Base-by-base conservation (phyloP, 2,113 vertebrate species). In the Rhodinocichla rosea region DNA sequence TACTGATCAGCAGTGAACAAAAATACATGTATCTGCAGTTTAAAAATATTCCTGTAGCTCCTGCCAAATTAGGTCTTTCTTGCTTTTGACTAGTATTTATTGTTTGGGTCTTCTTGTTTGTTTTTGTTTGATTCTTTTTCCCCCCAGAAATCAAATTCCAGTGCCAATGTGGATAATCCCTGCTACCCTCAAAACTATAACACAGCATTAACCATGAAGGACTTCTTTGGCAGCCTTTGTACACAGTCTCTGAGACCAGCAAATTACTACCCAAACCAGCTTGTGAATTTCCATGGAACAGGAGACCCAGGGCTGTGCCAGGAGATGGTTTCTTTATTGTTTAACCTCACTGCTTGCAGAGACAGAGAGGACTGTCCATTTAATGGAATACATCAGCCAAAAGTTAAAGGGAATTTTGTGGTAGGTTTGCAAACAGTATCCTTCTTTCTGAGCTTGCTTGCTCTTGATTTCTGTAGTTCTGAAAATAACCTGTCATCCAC, bases 361-460 rank as follows among this genome's bases (percentile, higher is more conserved):
- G 95, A 96, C 40, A 78, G 64, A 47, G 91, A 97, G 15, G 94
- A 97, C 49, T 99, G 99, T 82, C 98, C 98, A 13, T 99, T 99
- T 84, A 84, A 98, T 55, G 98, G 98, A 26, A 95, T 98, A 24
- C 97, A 98, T 93, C 99, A 99, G 95, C 99, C 99, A 42, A 98
- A 98, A 19, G 96, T 98, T 62, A 97, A 95, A 71, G 99, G 99
- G 59, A 90, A 97, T 6, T 99, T 99, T 86, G 98, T 99, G 99
- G 99, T 99, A 98, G 89, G 98, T 92, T 74, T 76, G 45, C 63
- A 67, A 81, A 69, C 6, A 10, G 19, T 8, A 4, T 73, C 4
- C 68, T 47, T 59, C 15, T 67, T 42, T 49, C 13, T 39, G 23
- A 80, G 28, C 39, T 78, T 53, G 22, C 47, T 60, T 56, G 26